Evolutionary conservation across 2,113 vertebrate genomes (phyloP), one percentile per base, ranked within the genome.

Genomic region (Equus quagga): DNA sequence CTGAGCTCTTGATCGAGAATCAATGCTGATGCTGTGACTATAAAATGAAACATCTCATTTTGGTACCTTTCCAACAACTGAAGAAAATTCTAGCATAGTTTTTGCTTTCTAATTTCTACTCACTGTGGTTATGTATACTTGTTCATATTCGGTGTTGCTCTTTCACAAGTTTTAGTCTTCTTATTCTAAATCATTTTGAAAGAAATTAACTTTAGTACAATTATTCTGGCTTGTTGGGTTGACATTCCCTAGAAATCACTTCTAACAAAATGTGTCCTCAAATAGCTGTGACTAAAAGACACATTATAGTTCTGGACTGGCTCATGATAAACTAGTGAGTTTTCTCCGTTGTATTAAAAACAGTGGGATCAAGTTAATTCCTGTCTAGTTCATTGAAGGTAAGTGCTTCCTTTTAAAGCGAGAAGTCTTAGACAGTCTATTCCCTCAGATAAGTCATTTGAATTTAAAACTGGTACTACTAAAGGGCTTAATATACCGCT

Each of bases 341-440:
- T 92, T 91, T 94, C 44, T 89, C 78, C 26, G 19, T 70, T 92
- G 2, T 70, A 67, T 89, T 82, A 86, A 89, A 95, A 60, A 62
- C 5, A 87, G 13, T 76, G 44, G 67, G 14, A 76, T 86, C 33
- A 79, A 89, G 41, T 21, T 44, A 24, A 93, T 62, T 79, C 2
- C 75, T 75, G 60, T 83, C 33, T 28, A 14, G 9, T 56, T 91
- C 11, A 72, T 78, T 79, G 21, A 41, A 51, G 33, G 78, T 64
- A 64, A 82, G 86, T 41, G 2, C 24, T 86, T 96, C 26, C 31
- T n/a, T 58, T 86, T 60, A 81, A 94, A 94, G 15, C 79, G 81
- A 64, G 46, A 83, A 91, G 26, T 81, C 24, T 41, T 51, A 83
- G 60, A 56, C 56, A 82, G 21, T 87, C 80, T 73, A 6, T 62